Base-by-base conservation (phyloP, 2,113 vertebrate species). In the Bos indicus region DNA sequence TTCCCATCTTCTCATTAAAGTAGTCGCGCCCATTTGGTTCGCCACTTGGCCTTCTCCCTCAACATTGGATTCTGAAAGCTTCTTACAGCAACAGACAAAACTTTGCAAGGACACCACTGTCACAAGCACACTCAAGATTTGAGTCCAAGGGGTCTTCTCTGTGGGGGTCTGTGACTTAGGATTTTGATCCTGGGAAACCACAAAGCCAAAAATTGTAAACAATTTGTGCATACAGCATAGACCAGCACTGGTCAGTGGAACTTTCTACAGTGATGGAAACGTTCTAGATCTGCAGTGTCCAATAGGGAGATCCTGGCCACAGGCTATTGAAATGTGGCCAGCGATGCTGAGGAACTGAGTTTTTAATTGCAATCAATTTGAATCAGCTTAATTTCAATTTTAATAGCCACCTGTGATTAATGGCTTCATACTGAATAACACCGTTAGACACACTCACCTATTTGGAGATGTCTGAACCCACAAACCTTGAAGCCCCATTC, bases 301-400 rank as follows among this genome's bases (percentile, higher is more conserved):
- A 17, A 28, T 26, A 59, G 30, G 21, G 56, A 26, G 54, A 40
- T 52, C 62, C 48, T n/a, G 54, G 43, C 26, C 67, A 51, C 10
- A 15, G 71, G 57, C 43, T 80, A 80, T 17, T 80, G 26, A 80
- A 80, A 51, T 80, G 77, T 33, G 77, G 26, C 28, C 85, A 88
- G 17, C 57, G 26, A 96, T 84, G 26, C 26, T 48, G 11, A 87
- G 56, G 71, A 91, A 92, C 26, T 81, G 30, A 83, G 81, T 51
- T 96, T 90, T 94, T 40, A 84, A 91, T 46, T 95, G 59, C 14
- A 71, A 67, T 91, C 52, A 7, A 80, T 74, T 59, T 97, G 81
- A 94, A 82, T 94, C 36, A 86, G 56, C n/a, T 86, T 77, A 57
- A 77, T 96, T 92, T 83, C 52, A 74, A 90, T 78, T 17, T 82